Evolutionary conservation across 2,797 vertebrate species (phyloP), one percentile per base, ranked within the genome.

Genomic region (Psittacula echo): DNA sequence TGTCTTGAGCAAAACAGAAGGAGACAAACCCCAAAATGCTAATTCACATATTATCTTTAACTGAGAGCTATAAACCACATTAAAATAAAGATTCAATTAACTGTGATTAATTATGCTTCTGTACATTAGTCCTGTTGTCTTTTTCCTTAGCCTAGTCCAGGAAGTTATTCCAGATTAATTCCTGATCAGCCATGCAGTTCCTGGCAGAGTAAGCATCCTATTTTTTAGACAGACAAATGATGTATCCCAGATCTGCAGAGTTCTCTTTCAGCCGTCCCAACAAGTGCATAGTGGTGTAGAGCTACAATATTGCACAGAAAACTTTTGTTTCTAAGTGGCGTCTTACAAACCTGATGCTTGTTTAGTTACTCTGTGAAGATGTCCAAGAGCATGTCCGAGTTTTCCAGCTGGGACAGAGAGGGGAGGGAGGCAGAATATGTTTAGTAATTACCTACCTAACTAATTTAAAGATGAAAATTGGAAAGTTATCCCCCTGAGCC

Each of bases 151-250:
- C 34, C 78, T 89, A 72, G 58, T 90, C 50, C 90, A 95, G 83
- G 47, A 96, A 95, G 95, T 74, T 1, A 93, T 84, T 85, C 89
- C 82, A 95, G 94, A 90, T 95, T 95, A 95, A 94, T 90, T 90
- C 87, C 93, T 92, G 87, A 37, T 93, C 75, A 95, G 39, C n/a
- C 66, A 94, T 94, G 93, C 34, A 1, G 73, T 91, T 70, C 64
- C 72, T 94, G 77, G 72, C 58, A 96, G 21, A 77, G 27, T 66
- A 92, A 96, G 94, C 42, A 85, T 67, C 53, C 30, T 80, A 61
- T 86, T 66, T 88, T 95, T 94, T 14, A 89, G 81, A 50, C 58
- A 89, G 81, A 92, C 54, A 61, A 85, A 34, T 68, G 39, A 80
- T 88, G 68, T 74, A 47, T 73, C 66, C 87, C n/a, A 12, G 54